Conservation (phyloP, 1,140 invertebrate species). For the Drosophila obscura region DNA sequence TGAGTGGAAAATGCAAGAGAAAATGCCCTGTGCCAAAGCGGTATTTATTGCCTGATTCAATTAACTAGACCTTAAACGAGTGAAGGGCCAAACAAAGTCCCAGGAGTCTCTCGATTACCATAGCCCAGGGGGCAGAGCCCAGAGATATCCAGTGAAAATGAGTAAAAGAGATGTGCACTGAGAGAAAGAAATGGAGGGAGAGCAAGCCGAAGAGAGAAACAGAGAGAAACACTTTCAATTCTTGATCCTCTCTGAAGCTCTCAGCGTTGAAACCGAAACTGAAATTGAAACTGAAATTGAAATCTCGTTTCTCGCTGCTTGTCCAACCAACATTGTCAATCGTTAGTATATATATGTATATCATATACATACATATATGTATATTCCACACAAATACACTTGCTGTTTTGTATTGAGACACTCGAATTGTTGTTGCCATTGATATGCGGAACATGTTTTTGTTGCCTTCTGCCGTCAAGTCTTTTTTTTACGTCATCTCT, state of each 20-base stretch:
- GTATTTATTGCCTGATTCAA: slow-evolving; percentile 13
- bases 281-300: slow-evolving; percentile 42
- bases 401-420: slow-evolving; percentile 32
- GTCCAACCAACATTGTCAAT: slow-evolving; percentile 16
- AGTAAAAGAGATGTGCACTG: slow-evolving; percentile 2
- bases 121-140: background rate
- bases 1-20: too few relatives aligned
- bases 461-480: slow-evolving; percentile 53
- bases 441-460: slow-evolving; percentile 80
- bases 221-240: background rate
- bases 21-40: too few relatives aligned
- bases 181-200: background rate
- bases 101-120: slow-evolving; percentile 1
- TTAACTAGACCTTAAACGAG: slow-evolving; percentile 4
- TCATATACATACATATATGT: too few relatives aligned
- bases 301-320: slow-evolving; percentile 1
- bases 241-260: background rate
- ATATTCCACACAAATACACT: slow-evolving; percentile 9
- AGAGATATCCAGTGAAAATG: background rate
- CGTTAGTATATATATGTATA: background rate
- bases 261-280: slow-evolving; percentile 37
- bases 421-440: slow-evolving; percentile 51
- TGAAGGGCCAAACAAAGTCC: background rate
- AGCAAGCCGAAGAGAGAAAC: background rate
- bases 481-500: slow-evolving; percentile 69